Conservation (phyloP, 2,888 invertebrate species). For the Habrosyne pyritoides region DNA sequence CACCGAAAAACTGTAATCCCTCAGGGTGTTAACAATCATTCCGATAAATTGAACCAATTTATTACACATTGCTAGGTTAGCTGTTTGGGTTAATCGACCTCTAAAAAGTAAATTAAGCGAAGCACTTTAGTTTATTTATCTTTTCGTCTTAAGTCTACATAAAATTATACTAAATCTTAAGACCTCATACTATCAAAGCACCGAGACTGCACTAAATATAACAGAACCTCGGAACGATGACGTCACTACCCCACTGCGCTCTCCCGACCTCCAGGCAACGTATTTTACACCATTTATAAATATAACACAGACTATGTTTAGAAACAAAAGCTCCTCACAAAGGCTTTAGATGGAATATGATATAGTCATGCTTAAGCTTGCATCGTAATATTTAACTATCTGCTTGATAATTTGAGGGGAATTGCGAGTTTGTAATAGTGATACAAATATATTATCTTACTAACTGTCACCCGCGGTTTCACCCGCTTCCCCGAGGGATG, state of each 20-base stretch:
- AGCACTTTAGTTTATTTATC: neutral
- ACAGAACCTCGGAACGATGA: constrained; percentile 24
- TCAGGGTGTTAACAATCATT: neutral
- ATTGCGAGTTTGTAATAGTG: neutral
- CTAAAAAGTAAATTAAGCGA: neutral
- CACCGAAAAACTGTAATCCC: neutral
- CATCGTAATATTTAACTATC: neutral
- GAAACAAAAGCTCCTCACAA: neutral
- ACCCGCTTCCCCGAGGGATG: too few relatives aligned
- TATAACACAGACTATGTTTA: neutral
- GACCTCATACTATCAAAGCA: constrained; percentile 6
- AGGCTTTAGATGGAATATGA: neutral
- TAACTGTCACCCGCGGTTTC: neutral
- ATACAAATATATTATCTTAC: neutral
- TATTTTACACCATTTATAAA: constrained; percentile 9
- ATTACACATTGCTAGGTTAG: neutral
- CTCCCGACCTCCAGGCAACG: constrained; percentile 12
- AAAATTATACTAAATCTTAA: constrained; percentile 31
- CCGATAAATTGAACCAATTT: neutral
- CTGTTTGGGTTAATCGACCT: neutral
- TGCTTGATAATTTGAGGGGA: neutral
- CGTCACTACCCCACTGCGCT: constrained; percentile 26
- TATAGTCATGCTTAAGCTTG: neutral
- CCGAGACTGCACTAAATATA: constrained; percentile 35
- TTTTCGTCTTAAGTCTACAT: constrained; percentile 6